Conservation (phyloP, 1,140 invertebrate species). For the Tribolium castaneum region DNA sequence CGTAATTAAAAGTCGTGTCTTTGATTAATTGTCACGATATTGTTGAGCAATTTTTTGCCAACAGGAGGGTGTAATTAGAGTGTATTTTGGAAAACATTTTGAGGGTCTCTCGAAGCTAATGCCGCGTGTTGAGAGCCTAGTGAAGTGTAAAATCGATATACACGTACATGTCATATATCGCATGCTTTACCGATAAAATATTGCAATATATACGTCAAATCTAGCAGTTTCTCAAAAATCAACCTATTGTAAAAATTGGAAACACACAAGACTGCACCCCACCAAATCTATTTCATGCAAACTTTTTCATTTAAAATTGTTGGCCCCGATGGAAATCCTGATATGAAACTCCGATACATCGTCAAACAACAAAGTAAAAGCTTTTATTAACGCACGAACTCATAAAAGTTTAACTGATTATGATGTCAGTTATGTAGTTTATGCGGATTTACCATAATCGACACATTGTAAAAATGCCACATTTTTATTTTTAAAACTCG, state of each 20-base stretch:
- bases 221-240: constrained; percentile 29
- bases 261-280: constrained; percentile 14
- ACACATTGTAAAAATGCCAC: constrained; percentile 3
- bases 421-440: not conserved
- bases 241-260: constrained; percentile 30
- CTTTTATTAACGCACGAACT: constrained; percentile 14
- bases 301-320: not conserved
- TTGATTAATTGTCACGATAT: not conserved
- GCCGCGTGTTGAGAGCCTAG: constrained; percentile 37
- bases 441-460: not conserved
- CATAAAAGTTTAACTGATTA: constrained; percentile 13
- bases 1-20: not conserved
- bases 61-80: not conserved
- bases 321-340: not conserved
- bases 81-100: constrained; percentile 32
- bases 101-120: constrained; percentile 23
- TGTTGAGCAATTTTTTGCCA: not conserved
- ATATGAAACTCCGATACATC: not conserved
- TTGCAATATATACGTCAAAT: constrained; percentile 42
- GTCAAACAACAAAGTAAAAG: constrained; percentile 24
- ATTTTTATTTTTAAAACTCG: not conserved
- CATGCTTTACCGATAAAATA: constrained; percentile 41
- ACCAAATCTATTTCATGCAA: constrained; percentile 1
- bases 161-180: constrained; percentile 42
- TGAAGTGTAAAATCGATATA: constrained; percentile 46